phyloP scores from a whole-genome alignment of 2,113 vertebrate species.

The Saimiri boliviensis region DNA sequence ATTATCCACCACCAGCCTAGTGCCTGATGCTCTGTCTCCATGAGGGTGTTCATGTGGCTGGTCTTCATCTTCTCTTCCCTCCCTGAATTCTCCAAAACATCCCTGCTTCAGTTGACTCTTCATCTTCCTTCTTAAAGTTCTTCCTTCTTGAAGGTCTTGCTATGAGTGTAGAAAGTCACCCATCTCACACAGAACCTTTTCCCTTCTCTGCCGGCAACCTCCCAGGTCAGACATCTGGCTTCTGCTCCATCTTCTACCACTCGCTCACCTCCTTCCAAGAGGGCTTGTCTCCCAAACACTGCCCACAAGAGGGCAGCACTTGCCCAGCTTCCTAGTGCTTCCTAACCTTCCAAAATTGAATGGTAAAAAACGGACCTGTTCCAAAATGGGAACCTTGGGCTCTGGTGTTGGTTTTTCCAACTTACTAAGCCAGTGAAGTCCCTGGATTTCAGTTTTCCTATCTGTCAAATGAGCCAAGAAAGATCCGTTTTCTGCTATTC shows the following conservation, averaged over 20 bases:
- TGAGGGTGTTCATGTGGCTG: not conserved
- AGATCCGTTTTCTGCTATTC: not conserved
- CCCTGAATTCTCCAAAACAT: not conserved
- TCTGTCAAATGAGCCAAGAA: not conserved
- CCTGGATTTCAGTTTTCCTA: not conserved
- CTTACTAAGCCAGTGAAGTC: not conserved
- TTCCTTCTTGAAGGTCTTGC: conserved; percentile 15
- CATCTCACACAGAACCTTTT: not conserved
- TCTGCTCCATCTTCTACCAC: not conserved
- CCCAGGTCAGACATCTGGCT: not conserved
- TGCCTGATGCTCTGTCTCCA: not conserved
- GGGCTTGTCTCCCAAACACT: not conserved
- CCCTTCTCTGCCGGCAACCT: not conserved
- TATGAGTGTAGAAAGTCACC: not conserved
- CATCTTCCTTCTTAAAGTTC: not conserved
- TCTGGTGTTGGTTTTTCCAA: not conserved
- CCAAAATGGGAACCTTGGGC: not conserved
- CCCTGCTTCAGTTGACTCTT: not conserved
- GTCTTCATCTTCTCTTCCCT: not conserved
- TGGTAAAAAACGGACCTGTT: not conserved
- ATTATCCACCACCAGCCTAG: not conserved
- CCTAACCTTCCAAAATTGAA: not conserved
- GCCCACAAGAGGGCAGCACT: not conserved
- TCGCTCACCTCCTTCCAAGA: not conserved
- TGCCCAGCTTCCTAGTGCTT: not conserved